A percentile compares a stretch with the other conserved stretches of the same genome.
Conservation (phyloP, 2,888 invertebrate genomes). For the Teleogryllus oceanicus region DNA sequence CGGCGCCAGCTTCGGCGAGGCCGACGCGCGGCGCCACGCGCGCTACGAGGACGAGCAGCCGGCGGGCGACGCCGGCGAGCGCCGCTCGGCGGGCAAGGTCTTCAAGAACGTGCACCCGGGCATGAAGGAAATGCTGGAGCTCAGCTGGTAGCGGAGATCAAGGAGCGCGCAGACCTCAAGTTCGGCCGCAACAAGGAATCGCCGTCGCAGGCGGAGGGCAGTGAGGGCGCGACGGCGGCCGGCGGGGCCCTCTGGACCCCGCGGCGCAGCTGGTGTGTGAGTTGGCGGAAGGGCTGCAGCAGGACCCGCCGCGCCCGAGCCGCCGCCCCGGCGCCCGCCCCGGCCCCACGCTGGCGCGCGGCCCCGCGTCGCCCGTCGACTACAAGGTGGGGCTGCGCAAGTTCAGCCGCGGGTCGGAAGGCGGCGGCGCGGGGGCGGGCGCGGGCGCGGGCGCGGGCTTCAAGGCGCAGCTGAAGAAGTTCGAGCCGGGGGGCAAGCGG, state of each 20-base stretch:
- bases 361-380: slow-evolving; percentile 44
- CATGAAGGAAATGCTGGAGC: slow-evolving; percentile 78
- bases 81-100: slow-evolving; percentile 37
- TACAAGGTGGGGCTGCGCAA: slow-evolving; percentile 55
- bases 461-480: slow-evolving; percentile 41
- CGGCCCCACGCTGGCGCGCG: slow-evolving; percentile 28
- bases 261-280: slow-evolving; percentile 78
- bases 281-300: slow-evolving; percentile 72
- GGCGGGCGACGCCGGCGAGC: neutral
- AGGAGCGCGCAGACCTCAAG: slow-evolving; percentile 69
- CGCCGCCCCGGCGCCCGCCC: slow-evolving; percentile 39
- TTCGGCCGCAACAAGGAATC: slow-evolving; percentile 47
- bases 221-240: slow-evolving; percentile 41
- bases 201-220: slow-evolving; percentile 47
- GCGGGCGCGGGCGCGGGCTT: slow-evolving; percentile 36
- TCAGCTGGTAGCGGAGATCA: slow-evolving; percentile 78
- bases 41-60: neutral
- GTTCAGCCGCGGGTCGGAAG: slow-evolving; percentile 40
- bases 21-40: slow-evolving; percentile 20
- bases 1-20: neutral
- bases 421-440: slow-evolving; percentile 31
- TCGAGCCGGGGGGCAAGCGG: slow-evolving; percentile 35
- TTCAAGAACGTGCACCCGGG: slow-evolving; percentile 54
- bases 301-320: slow-evolving; percentile 39
- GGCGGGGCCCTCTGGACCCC: slow-evolving; percentile 59